Base-by-base conservation (phyloP, 2,797 vertebrate genomes). In the Hypotaenidia philippensis region DNA sequence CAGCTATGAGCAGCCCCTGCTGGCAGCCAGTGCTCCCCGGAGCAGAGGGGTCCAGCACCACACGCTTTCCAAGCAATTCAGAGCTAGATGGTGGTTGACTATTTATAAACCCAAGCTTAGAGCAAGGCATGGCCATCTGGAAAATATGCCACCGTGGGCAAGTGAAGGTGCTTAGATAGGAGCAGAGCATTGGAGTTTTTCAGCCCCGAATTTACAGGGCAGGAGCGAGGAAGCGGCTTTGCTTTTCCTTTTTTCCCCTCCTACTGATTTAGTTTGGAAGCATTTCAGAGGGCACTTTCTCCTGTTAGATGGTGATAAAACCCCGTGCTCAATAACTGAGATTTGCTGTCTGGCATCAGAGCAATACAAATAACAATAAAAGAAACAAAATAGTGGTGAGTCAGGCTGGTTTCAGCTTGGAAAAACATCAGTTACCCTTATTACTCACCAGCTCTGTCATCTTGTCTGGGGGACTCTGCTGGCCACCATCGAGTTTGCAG, bases 291-390 rank as follows among this genome's bases (percentile, higher is more conserved):
- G 77, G 63, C 80, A 68, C 66, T 79, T 82, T 95, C 91, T 91
- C 80, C 68, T 94, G 86, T 68, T 87, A 32, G 10, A 74, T 53
- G 60, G 88, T 49, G 74, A 94, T 95, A 93, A 93, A 94, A 93
- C 34, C 60, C 74, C 36, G 47, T 52, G 76, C 86, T 76, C 87
- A 68, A 29, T 84, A 95, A 41, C 59, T n/a, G 82, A 83, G 78
- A 93, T 96, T 81, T 96, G 70, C 82, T 94, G 77, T 89, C 80
- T 94, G 85, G 70, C 89, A 90, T 93, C 77, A 70, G 56, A 91
- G 71, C 75, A 89, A 89, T 41, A 95, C 70, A 96, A 94, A 93
- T 82, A 96, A 89, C 85, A 96, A 94, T 89, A 91, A 93, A 91
- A 74, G 71, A 91, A 90, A 75, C 75, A 95, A 95, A 91, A 87